Conservation (phyloP, 2,888 invertebrate species). For the Taenaris catops region DNA sequence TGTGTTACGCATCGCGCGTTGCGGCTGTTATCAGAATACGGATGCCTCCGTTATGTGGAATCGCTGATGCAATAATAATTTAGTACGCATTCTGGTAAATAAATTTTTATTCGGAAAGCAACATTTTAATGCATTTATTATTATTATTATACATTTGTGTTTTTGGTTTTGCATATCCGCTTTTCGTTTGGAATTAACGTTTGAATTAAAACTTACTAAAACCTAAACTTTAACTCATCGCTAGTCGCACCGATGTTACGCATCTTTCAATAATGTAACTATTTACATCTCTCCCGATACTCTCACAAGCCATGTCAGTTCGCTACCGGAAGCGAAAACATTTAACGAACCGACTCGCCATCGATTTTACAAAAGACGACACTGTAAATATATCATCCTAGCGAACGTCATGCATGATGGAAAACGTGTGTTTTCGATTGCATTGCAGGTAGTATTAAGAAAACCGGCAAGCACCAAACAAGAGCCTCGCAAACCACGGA, state of each 20-base stretch:
- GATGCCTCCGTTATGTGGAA: slow-evolving; percentile 60
- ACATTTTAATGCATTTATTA: slow-evolving; percentile 73
- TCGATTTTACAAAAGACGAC: slow-evolving; percentile 29
- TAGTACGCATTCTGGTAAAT: slow-evolving; percentile 60
- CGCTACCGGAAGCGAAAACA: slow-evolving; percentile 19
- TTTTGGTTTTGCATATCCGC: slow-evolving; percentile 65
- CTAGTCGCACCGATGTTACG: slow-evolving; percentile 47
- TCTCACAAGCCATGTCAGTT: slow-evolving; percentile 13
- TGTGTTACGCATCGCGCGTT: slow-evolving; percentile 75
- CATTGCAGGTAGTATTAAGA: slow-evolving; percentile 73
- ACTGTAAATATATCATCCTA: slow-evolving; percentile 68
- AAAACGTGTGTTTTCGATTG: slow-evolving; percentile 76
- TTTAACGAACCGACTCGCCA: slow-evolving; percentile 10
- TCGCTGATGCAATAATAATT: slow-evolving; percentile 54
- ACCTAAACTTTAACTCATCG: slow-evolving; percentile 62
- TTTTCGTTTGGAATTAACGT: slow-evolving; percentile 59
- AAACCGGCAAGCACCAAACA: slow-evolving; percentile 53
- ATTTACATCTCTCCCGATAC: slow-evolving; percentile 12
- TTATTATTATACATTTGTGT: no score
- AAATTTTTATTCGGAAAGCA: slow-evolving; percentile 51
- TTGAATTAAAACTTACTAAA: slow-evolving; percentile 39
- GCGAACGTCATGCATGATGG: slow-evolving; percentile 77
- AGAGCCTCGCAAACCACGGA: slow-evolving; percentile 33
- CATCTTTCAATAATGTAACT: slow-evolving; percentile 20
- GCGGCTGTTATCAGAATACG: slow-evolving; percentile 55